Base-by-base conservation (phyloP, 2,797 vertebrate genomes). In the Picus viridis region DNA sequence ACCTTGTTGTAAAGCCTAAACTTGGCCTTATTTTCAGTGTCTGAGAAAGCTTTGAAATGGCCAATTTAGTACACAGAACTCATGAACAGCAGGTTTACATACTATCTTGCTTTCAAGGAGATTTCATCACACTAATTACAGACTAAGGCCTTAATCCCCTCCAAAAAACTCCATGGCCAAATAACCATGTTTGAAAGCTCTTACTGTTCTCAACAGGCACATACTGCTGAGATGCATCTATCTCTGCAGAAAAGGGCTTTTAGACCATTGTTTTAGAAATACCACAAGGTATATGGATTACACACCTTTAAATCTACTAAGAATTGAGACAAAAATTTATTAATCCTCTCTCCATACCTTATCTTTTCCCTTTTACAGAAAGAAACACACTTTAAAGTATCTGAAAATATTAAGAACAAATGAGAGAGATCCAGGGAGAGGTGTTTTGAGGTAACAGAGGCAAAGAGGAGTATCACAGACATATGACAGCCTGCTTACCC, bases 151-250 rank as follows among this genome's bases (percentile, higher is more conserved):
- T 88, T 61, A 59, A 12, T 49, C 62, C 41, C 75, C 82, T 39
- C 75, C 84, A 62, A 93, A 95, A 78, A 65, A 36, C 64, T 92
- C 18, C 70, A 41, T 64, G 27, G 43, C 54, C 69, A 86, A 84
- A 7, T 51, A 84, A 82, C 71, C 71, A 73, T 30, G 71, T 65
- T 27, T 26, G 23, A 92, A 51, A 10, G 47, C 24, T 93, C 20
- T 34, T 32, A 62, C 39, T 86, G 32, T 71, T 84, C 36, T 76
- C 75, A 8, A 2, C 43, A 70, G 77, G 83, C 43, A 81, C 41
- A 26, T 4, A 16, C 20, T 54, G 57, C 23, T 27, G 61, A 64
- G 9, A 82, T 51, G 10, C 19, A 68, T 32, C 62, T 47, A 8
- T 30, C 61, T 80, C 77, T 54, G 19, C 41, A 79, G 57, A 78